These are phyloP conservation scores for Osmerus eperlanus DNA, from an alignment of 2,113 vertebrate species.

Conservation along the genomic window DNA sequence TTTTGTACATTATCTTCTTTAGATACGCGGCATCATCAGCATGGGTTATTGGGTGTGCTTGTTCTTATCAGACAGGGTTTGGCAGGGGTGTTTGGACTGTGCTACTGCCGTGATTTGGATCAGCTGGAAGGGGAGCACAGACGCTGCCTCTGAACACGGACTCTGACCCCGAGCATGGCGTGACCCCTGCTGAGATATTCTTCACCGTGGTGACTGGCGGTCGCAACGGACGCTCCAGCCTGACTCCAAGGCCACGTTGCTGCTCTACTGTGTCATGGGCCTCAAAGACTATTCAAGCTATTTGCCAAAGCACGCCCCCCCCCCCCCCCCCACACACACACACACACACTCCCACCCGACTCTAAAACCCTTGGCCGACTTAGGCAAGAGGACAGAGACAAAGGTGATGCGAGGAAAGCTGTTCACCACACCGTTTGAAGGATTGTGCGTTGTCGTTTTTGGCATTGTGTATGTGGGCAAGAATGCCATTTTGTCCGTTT, in stretches of 20 bases:
- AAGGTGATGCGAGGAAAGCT: not conserved
- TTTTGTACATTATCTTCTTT: not conserved
- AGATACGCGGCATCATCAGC: no score
- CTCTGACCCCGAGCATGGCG: slow-evolving; percentile 24
- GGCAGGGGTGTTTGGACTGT: slow-evolving; percentile 42
- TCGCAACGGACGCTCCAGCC: slow-evolving; percentile 42
- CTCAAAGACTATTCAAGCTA: slow-evolving; percentile 48
- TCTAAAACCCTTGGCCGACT: slow-evolving; percentile 30
- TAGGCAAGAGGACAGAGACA: slow-evolving; percentile 7
- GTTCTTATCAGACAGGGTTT: slow-evolving; percentile 24
- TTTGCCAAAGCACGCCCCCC: slow-evolving; percentile 34
- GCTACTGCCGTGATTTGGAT: slow-evolving; percentile 38
- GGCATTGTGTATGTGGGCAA: no score
- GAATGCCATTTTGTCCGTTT: no score
- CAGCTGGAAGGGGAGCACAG: slow-evolving; percentile 41
- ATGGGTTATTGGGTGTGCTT: slow-evolving; percentile 25
- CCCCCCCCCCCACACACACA: not conserved
- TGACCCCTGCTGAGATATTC: slow-evolving; percentile 59
- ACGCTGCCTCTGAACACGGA: not conserved
- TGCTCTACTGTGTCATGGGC: slow-evolving; percentile 58
- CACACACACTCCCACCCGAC: no score
- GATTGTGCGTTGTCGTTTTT: not conserved
- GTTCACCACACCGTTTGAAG: no score
- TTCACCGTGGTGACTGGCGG: slow-evolving; percentile 62
- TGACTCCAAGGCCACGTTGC: slow-evolving; percentile 64